Conservation (phyloP, 2,888 invertebrate species). For the Diachrysia chrysitis region DNA sequence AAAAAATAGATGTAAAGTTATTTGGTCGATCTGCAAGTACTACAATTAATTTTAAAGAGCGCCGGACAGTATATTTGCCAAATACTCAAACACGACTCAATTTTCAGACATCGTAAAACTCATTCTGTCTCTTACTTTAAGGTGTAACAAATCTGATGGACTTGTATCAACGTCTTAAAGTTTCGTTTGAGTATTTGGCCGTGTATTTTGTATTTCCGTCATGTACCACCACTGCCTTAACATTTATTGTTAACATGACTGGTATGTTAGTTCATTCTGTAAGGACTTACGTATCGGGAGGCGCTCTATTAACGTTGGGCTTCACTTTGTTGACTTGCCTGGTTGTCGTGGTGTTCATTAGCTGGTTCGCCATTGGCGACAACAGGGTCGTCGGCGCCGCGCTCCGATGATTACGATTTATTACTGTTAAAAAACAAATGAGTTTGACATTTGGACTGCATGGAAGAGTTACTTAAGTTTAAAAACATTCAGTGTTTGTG, state of each 20-base stretch:
- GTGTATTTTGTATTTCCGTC: constrained; percentile 13
- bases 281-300: constrained; percentile 91
- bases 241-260: constrained; percentile 21
- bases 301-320: constrained; percentile 94
- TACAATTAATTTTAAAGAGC: not conserved
- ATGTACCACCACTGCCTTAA: constrained; percentile 56
- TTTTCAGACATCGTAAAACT: not conserved
- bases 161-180: not conserved
- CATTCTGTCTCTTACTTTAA: not conserved
- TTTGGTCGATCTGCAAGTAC: not conserved
- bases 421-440: constrained; percentile 84
- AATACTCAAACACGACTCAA: not conserved
- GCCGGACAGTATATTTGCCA: not conserved
- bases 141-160: not conserved
- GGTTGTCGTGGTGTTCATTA: constrained; percentile 93
- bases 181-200: not conserved
- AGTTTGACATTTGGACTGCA: not conserved
- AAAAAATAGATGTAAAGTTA: not conserved
- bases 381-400: constrained; percentile 91
- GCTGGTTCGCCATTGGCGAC: constrained; percentile 91
- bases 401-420: constrained; percentile 94
- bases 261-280: constrained; percentile 7
- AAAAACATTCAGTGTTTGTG: no score
- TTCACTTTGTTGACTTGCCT: constrained; percentile 97
- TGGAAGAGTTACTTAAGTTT: not conserved